phyloP scores from a whole-genome alignment of 2,888 invertebrate genomes.

The Trichopoda pennipes region DNA sequence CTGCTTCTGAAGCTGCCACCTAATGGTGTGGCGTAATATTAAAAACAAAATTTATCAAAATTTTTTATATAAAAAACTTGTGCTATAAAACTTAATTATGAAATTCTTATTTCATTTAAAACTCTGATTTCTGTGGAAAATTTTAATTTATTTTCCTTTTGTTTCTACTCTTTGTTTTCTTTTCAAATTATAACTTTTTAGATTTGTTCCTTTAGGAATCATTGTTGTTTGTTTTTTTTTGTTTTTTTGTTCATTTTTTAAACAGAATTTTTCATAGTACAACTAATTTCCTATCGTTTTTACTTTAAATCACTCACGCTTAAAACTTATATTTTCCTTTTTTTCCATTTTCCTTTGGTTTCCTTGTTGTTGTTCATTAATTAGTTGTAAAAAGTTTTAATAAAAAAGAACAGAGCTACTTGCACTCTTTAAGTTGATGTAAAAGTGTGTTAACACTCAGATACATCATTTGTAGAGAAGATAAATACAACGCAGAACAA shows the following conservation, averaged over 20 bases:
- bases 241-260: background rate
- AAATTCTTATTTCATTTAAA: background rate
- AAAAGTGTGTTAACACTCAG: background rate
- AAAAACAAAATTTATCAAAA: no score
- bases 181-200: constrained; percentile 43
- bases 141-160: background rate
- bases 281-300: constrained; percentile 32
- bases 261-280: constrained; percentile 12
- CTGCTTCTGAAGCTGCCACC: no score
- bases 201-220: background rate
- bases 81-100: background rate
- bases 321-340: background rate
- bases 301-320: constrained; percentile 6
- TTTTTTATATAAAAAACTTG: no score
- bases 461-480: background rate
- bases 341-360: constrained; percentile 30
- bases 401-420: background rate
- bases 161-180: background rate
- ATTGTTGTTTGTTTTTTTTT: background rate
- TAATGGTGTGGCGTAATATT: no score
- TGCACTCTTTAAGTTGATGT: no score
- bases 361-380: constrained; percentile 57
- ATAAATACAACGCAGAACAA: background rate
- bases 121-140: background rate
- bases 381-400: constrained; percentile 58